A percentile compares a stretch with the other conserved stretches of the same genome.
These are phyloP conservation scores for Hydroisotoma schaefferi DNA, from an alignment of 2,888 invertebrate species.

Conservation along the genomic window DNA sequence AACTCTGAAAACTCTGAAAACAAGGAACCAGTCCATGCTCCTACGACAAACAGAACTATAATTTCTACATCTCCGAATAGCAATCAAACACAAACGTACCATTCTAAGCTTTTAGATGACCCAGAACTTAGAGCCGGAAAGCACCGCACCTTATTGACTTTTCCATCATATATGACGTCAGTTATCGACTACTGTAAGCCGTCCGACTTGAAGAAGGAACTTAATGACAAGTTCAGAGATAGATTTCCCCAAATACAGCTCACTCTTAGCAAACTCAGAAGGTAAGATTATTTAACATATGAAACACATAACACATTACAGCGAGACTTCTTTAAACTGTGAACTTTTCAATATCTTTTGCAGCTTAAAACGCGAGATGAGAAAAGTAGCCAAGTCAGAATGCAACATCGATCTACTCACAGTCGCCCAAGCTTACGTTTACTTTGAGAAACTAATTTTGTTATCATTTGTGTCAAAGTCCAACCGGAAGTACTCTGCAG, in stretches of 20 bases:
- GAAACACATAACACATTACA: not conserved
- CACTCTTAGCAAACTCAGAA: constrained; percentile 90
- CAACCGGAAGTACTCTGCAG: constrained; percentile 92
- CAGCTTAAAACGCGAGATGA: constrained; percentile 94
- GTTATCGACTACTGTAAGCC: constrained; percentile 96
- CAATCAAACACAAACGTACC: constrained; percentile 58
- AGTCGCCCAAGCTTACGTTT: constrained; percentile 96
- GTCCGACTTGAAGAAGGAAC: constrained; percentile 89
- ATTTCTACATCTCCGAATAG: not conserved
- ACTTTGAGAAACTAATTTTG: constrained; percentile 92
- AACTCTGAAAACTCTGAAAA: constrained; percentile 8
- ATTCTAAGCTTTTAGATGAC: constrained; percentile 86
- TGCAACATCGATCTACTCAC: constrained; percentile 78
- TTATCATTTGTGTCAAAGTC: constrained; percentile 88
- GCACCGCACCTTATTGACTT: constrained; percentile 66
- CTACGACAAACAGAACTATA: constrained; percentile 14
- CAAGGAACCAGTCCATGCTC: constrained; percentile 10
- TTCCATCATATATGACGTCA: constrained; percentile 63
- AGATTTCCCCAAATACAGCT: constrained; percentile 92
- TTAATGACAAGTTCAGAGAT: constrained; percentile 93
- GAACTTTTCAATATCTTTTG: constrained; percentile 4
- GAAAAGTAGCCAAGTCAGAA: constrained; percentile 82
- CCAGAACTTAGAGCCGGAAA: constrained; percentile 55
- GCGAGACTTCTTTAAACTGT: not conserved
- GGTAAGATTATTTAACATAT: constrained; percentile 57